Evolutionary conservation across 2,888 invertebrate species (phyloP).

Genomic region (Bursaphelenchus okinawaensis): DNA sequence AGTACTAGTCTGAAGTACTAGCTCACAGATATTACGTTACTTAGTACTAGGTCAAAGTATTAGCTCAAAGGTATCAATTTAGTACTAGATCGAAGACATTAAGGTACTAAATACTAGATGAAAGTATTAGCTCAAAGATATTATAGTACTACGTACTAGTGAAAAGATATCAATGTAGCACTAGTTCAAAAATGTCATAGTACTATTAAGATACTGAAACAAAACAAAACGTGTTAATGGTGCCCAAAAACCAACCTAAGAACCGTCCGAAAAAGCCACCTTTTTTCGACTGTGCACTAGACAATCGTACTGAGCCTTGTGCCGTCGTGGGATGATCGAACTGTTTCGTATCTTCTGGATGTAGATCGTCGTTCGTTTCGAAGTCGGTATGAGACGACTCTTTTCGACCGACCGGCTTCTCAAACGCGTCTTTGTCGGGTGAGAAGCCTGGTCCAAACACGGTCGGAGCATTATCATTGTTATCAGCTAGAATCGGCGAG

Average conservation of each 20-base stretch:
- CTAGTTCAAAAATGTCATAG: too few relatives aligned
- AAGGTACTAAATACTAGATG: too few relatives aligned
- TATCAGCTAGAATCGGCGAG: conserved; percentile 16
- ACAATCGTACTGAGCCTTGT: not conserved
- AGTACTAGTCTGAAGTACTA: too few relatives aligned
- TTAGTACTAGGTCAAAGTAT: too few relatives aligned
- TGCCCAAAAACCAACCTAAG: not conserved
- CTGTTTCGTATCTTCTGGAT: not conserved
- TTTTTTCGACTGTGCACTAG: conserved; percentile 10
- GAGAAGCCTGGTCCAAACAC: conserved; percentile 31
- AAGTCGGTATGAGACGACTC: conserved; percentile 48
- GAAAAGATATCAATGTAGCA: too few relatives aligned
- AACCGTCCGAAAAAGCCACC: conserved; percentile 8
- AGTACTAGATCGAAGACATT: too few relatives aligned
- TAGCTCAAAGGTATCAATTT: too few relatives aligned
- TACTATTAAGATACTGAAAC: too few relatives aligned
- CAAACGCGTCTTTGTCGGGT: conserved; percentile 17
- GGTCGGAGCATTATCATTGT: conserved; percentile 14
- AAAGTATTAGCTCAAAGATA: too few relatives aligned
- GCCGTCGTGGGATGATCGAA: conserved; percentile 6
- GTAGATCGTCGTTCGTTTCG: conserved; percentile 52
- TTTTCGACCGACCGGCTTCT: conserved; percentile 20
- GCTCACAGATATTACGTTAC: too few relatives aligned
- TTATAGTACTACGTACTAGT: too few relatives aligned
- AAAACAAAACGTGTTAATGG: too few relatives aligned